These are phyloP conservation scores for Cephalopterus ornatus DNA, from an alignment of 2,113 vertebrate genomes.

Conservation along the genomic window DNA sequence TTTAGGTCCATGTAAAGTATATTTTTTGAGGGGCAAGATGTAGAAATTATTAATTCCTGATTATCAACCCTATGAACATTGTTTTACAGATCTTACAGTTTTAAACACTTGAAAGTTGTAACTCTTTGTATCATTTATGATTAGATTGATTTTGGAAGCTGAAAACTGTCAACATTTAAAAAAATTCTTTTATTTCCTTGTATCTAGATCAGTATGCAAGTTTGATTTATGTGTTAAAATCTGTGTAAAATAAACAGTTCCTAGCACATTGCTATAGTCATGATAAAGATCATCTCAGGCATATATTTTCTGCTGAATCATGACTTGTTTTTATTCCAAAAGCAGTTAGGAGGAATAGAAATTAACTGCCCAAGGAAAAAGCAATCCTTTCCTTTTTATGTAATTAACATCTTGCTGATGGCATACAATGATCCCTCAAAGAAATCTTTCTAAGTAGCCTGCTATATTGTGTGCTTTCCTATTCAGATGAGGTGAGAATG, in stretches of 20 bases:
- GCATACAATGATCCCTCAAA: not conserved
- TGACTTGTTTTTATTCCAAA: not conserved
- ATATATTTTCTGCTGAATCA: not conserved
- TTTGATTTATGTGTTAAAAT: not conserved
- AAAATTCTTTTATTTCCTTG: not conserved
- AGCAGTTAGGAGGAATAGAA: not conserved
- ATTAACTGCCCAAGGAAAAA: not conserved
- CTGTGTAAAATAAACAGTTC: not conserved
- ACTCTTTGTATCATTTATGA: not conserved
- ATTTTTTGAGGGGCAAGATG: not conserved
- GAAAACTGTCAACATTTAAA: not conserved
- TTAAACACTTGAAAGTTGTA: not conserved
- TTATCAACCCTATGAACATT: not conserved
- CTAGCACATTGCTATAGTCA: not conserved
- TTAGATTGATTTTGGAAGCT: conserved; percentile 13
- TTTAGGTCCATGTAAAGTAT: not conserved
- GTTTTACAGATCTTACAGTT: not conserved
- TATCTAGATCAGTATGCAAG: not conserved
- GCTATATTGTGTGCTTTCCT: not conserved
- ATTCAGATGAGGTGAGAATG: not conserved
- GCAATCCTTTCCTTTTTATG: not conserved
- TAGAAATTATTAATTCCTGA: not conserved
- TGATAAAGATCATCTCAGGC: not conserved
- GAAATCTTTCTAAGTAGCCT: not conserved
- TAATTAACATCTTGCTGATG: not conserved